Evolutionary conservation across 2,888 invertebrate genomes (phyloP).

Genomic region (Cerastoderma edule): DNA sequence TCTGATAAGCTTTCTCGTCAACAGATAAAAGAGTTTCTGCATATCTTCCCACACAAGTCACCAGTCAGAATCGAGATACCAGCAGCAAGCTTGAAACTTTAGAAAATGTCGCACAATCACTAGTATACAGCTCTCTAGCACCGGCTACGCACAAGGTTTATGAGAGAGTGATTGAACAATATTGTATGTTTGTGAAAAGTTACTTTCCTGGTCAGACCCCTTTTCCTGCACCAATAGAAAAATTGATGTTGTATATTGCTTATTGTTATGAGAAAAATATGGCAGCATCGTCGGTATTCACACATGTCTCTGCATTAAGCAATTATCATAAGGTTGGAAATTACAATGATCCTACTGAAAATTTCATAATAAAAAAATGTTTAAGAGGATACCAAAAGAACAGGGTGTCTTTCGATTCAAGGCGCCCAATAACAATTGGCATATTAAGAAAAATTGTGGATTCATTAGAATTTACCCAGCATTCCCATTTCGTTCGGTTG

Average conservation of each 20-base stretch:
- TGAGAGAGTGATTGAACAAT: constrained; percentile 20
- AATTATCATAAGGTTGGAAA: constrained; percentile 31
- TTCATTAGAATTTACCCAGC: neutral
- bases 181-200: constrained; percentile 6
- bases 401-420: constrained; percentile 20
- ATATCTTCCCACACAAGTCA: constrained; percentile 36
- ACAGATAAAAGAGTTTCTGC: constrained; percentile 43
- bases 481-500: neutral
- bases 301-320: constrained; percentile 27
- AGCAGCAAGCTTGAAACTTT: too few species aligned
- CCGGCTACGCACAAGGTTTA: constrained; percentile 28
- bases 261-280: neutral
- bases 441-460: neutral
- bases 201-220: neutral
- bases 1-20: constrained; percentile 49
- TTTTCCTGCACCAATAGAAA: constrained; percentile 6
- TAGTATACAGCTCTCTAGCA: too few species aligned
- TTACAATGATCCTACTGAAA: constrained; percentile 11
- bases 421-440: constrained; percentile 27
- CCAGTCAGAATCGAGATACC: constrained; percentile 24
- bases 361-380: constrained; percentile 33
- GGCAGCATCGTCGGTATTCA: constrained; percentile 17
- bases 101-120: neutral
- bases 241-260: constrained; percentile 38
- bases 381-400: constrained; percentile 14